Conservation (phyloP, 2,797 vertebrate species). For the Chiroxiphia lanceolata region DNA sequence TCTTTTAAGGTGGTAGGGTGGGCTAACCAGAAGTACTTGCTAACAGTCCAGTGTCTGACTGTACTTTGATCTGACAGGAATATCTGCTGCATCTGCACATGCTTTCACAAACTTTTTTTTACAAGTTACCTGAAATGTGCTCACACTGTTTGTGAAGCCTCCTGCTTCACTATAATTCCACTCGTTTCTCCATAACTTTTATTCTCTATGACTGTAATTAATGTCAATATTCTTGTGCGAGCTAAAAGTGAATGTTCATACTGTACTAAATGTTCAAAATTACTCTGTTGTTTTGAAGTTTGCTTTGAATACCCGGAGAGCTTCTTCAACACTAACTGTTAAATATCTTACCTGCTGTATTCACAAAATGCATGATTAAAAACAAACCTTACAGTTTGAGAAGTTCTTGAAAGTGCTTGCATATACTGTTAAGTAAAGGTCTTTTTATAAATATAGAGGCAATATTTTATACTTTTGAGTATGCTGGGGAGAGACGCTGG, state of each 20-base stretch:
- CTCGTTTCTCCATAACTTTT: background rate
- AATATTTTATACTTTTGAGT: background rate
- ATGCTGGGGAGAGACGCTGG: background rate
- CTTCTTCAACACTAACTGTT: background rate
- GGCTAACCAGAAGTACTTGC: background rate
- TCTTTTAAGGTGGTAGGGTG: background rate
- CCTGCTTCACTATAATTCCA: background rate
- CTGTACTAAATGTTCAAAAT: background rate
- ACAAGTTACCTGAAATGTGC: background rate
- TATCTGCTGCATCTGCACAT: background rate
- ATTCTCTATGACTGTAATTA: background rate
- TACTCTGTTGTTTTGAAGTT: background rate
- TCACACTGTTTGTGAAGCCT: background rate
- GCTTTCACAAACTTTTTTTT: background rate
- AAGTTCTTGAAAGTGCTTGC: background rate
- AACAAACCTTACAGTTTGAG: background rate
- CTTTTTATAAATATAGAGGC: background rate
- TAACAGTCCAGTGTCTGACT: background rate
- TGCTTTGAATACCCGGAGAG: background rate
- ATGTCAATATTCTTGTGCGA: background rate
- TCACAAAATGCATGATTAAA: background rate
- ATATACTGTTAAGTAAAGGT: background rate
- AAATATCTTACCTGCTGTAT: background rate
- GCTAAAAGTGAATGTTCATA: background rate
- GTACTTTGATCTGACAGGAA: background rate